Evolutionary conservation across 2,888 invertebrate genomes (phyloP).

Genomic region (Drosophila rubida): DNA sequence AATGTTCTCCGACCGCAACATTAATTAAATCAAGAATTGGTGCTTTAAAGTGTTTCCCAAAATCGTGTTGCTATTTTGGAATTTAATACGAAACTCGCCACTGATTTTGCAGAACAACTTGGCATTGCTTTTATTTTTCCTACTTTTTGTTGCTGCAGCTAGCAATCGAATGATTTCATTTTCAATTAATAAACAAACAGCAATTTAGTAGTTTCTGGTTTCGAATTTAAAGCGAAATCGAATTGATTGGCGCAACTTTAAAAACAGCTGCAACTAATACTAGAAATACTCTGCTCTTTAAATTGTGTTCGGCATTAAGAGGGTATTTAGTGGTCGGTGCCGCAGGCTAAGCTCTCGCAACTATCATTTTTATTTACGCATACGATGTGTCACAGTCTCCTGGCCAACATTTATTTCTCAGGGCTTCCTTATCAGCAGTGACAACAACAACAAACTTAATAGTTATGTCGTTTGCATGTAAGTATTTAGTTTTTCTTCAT

Average conservation of each 20-base stretch:
- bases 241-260: not conserved
- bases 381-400: not conserved
- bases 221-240: not conserved
- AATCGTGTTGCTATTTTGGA: not conserved
- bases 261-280: not conserved
- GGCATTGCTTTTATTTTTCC: not conserved
- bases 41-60: not conserved
- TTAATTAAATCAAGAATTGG: not conserved
- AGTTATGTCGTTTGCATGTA: conserved; percentile 40
- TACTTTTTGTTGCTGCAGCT: not conserved
- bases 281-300: no score
- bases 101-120: not conserved
- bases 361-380: not conserved
- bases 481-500: conserved; percentile 12
- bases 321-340: conserved; percentile 1
- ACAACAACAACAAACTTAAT: conserved; percentile 2
- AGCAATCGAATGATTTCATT: not conserved
- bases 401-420: conserved; percentile 7
- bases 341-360: not conserved
- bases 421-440: conserved; percentile 22
- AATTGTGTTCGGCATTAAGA: not conserved
- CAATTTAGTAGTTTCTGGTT: not conserved
- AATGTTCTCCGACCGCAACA: not conserved
- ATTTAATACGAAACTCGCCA: not conserved
- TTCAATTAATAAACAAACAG: not conserved